These are phyloP conservation scores for Drosophila nr. perissopoda DNA, from an alignment of 2,888 invertebrate species.

Conservation along the genomic window DNA sequence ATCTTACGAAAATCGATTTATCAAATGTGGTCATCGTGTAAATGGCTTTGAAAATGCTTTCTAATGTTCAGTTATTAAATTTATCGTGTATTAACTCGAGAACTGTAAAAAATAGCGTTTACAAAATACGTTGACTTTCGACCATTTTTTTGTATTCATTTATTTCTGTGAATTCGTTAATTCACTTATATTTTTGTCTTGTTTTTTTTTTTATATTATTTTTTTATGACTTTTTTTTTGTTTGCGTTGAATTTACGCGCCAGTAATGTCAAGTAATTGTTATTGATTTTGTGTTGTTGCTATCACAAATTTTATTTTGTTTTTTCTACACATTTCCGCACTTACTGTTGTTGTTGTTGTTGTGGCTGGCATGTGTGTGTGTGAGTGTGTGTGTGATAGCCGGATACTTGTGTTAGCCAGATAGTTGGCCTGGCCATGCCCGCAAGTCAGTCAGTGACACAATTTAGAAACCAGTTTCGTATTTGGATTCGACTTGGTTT, in stretches of 20 bases:
- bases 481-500: slow-evolving; percentile 47
- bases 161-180: slow-evolving; percentile 19
- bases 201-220: slow-evolving; percentile 25
- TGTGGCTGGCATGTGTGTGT: slow-evolving; percentile 1
- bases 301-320: slow-evolving; percentile 33
- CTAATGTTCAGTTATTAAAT: slow-evolving; percentile 23
- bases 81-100: slow-evolving; percentile 2
- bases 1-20: slow-evolving; percentile 36
- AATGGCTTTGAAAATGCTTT: slow-evolving; percentile 18
- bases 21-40: slow-evolving; percentile 38
- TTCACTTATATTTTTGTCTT: slow-evolving; percentile 3
- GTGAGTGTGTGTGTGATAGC: slow-evolving; percentile 26
- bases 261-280: slow-evolving; percentile 75
- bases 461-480: slow-evolving; percentile 74
- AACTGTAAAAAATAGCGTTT: slow-evolving; percentile 25
- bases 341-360: slow-evolving; percentile 27
- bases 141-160: slow-evolving; percentile 19
- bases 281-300: slow-evolving; percentile 65
- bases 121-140: slow-evolving; percentile 32
- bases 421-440: slow-evolving; percentile 37
- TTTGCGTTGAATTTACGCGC: slow-evolving; percentile 40
- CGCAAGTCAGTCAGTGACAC: slow-evolving; percentile 69
- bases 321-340: slow-evolving; percentile 64
- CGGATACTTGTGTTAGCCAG: slow-evolving; percentile 22
- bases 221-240: slow-evolving; percentile 18